phyloP scores from a whole-genome alignment of 2,797 vertebrate species.

The Calcarius lapponicus region DNA sequence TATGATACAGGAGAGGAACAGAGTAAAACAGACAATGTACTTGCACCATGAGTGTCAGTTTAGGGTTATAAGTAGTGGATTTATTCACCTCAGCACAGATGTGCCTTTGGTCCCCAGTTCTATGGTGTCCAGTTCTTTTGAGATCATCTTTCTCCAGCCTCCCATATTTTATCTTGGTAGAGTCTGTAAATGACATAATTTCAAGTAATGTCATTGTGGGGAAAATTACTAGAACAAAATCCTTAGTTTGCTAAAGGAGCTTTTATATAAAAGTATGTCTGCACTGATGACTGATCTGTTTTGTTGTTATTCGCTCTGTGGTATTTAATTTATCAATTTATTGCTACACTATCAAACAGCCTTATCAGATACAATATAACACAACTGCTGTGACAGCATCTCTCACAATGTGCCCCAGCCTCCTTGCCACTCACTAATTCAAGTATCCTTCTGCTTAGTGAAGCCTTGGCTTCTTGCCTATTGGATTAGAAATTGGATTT shows the following conservation, averaged over 20 bases:
- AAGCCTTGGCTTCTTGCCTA: conserved; percentile 31
- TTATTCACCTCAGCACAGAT: conserved; percentile 60
- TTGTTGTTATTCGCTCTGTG: conserved; percentile 12
- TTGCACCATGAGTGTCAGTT: conserved; percentile 30
- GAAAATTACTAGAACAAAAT: conserved; percentile 48
- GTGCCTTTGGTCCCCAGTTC: conserved; percentile 66
- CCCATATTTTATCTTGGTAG: conserved; percentile 21
- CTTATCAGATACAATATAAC: background rate
- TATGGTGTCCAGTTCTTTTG: conserved; percentile 48
- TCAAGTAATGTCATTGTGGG: conserved; percentile 15
- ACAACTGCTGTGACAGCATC: background rate
- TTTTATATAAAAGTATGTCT: conserved; percentile 40
- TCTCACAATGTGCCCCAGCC: background rate
- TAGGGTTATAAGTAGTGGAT: conserved; percentile 31
- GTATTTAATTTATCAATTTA: conserved; percentile 18
- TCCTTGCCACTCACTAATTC: background rate
- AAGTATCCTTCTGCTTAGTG: conserved; percentile 21
- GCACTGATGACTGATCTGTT: conserved; percentile 19
- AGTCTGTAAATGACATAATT: conserved; percentile 32
- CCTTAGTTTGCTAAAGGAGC: conserved; percentile 42
- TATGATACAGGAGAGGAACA: conserved; percentile 10
- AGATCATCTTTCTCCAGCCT: conserved; percentile 50
- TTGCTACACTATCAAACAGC: background rate
- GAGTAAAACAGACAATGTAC: background rate
- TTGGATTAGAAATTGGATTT: conserved; percentile 5